Evolutionary conservation across 2,888 invertebrate genomes (phyloP), one percentile per base, ranked within the genome.

Genomic region (Pyralis farinalis): DNA sequence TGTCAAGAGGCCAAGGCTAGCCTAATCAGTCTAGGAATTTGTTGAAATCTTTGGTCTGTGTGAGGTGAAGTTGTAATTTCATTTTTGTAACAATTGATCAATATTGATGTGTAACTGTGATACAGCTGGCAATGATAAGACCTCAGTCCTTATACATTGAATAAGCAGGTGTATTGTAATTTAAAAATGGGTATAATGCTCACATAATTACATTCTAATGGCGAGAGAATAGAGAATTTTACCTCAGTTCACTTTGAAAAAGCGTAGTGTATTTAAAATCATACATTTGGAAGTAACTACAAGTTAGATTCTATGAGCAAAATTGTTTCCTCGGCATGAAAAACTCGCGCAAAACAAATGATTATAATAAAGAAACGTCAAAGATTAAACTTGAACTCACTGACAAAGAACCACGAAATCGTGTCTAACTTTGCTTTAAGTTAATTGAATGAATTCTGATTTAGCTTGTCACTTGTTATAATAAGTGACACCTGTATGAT

Each of bases 321-420:
- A n/a, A 51, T 52, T 55, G 60, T 40, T 43, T 46, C 55, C 78
- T 82, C 75, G 67, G 75, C 70, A 51, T 52, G 67, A 81, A 85
- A 87, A 87, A 75, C 71, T 77, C 81, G 76, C 61, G 52, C 67
- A 43, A 46, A 53, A 55, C 67, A 84, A 83, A 82, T 71, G 63
- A 74, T 67, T 56, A 63, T 62, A 75, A 74, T 78, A 74, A 83
- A 82, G 75, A 65, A 63, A 76, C 70, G 66, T 67, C 63, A 62
- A 68, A 72, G n/a, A n/a, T n/a, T n/a, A n/a, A n/a, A n/a, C n/a
- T n/a, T n/a, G n/a, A n/a, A n/a, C n/a, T n/a, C n/a, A n/a, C n/a
- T n/a, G n/a, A n/a, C n/a, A n/a, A n/a, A n/a, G n/a, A n/a, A n/a
- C n/a, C n/a, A n/a, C n/a, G n/a, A n/a, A n/a, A n/a, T n/a, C n/a